Evolutionary conservation across 92 coral and sea anemone genomes (phyloP).

Genomic region (Epizoanthus scotinus): DNA sequence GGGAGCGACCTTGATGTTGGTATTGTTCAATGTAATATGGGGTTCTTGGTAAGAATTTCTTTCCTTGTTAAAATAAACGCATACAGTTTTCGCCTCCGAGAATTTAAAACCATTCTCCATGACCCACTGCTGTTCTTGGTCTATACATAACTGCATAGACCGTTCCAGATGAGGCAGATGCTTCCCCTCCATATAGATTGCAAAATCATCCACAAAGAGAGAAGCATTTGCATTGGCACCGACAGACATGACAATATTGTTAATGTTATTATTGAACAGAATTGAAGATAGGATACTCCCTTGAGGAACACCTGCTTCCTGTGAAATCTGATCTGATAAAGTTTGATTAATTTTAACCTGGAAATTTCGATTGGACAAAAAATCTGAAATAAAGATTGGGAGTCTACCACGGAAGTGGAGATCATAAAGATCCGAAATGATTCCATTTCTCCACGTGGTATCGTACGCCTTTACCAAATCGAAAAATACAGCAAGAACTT

Average conservation of each 20-base stretch:
- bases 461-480: no score
- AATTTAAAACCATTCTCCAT: constrained; percentile 2
- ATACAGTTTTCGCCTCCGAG: constrained; percentile 11
- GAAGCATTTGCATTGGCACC: background rate
- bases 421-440: constrained; percentile 10
- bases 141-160: constrained; percentile 1
- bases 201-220: constrained; percentile 9
- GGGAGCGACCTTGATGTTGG: background rate
- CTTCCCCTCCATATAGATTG: background rate
- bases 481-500: no score
- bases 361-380: constrained; percentile 16
- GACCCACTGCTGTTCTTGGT: background rate
- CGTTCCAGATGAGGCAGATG: background rate
- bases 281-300: constrained; percentile 25
- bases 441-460: constrained; percentile 30
- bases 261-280: background rate
- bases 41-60: constrained; percentile 17
- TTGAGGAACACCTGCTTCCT: constrained; percentile 25
- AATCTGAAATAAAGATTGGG: background rate
- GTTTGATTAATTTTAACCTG: constrained; percentile 9
- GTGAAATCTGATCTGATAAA: constrained; percentile 7
- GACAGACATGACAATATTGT: background rate
- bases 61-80: constrained; percentile 2
- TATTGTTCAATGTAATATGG: background rate
- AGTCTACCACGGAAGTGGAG: background rate